These are phyloP conservation scores for Chironex yamaguchii DNA, from an alignment of 30 jellyfish, hydroid and myxozoan species.

Conservation along the genomic window DNA sequence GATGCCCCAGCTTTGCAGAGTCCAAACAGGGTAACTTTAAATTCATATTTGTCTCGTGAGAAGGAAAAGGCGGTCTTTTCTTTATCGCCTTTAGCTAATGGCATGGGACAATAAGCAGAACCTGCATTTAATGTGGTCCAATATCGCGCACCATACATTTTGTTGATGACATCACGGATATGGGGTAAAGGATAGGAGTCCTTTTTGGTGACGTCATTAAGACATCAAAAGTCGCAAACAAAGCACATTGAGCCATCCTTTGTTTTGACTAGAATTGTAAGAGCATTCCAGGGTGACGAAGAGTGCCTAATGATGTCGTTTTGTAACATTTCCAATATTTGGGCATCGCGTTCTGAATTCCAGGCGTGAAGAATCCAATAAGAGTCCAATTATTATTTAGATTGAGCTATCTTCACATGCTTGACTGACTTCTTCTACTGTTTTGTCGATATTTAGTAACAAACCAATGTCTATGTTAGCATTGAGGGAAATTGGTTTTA, in stretches of 20 bases:
- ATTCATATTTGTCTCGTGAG: conserved; percentile 17
- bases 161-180: conserved; percentile 29
- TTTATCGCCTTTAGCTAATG: not conserved
- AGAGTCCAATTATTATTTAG: no score
- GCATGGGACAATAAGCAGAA: conserved; percentile 61
- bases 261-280: conserved; percentile 36
- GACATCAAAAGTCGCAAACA: conserved; percentile 57
- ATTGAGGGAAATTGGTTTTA: not conserved
- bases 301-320: conserved; percentile 60
- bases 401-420: no score
- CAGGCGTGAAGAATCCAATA: conserved; percentile 31
- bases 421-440: no score
- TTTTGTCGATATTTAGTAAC: no score
- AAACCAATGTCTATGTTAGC: not conserved
- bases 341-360: conserved; percentile 1
- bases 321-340: conserved; percentile 31
- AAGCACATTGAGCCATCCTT: conserved; percentile 26
- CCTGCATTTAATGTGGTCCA: conserved; percentile 59
- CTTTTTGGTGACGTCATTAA: conserved; percentile 32
- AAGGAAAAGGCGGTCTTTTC: conserved; percentile 56
- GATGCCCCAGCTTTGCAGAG: conserved; percentile 50
- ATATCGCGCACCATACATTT: conserved; percentile 31
- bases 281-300: conserved; percentile 61
- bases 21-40: conserved; percentile 53
- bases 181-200: conserved; percentile 42